These are phyloP conservation scores for Oreochromis niloticus DNA, from an alignment of 2,113 vertebrate species.

Conservation along the genomic window DNA sequence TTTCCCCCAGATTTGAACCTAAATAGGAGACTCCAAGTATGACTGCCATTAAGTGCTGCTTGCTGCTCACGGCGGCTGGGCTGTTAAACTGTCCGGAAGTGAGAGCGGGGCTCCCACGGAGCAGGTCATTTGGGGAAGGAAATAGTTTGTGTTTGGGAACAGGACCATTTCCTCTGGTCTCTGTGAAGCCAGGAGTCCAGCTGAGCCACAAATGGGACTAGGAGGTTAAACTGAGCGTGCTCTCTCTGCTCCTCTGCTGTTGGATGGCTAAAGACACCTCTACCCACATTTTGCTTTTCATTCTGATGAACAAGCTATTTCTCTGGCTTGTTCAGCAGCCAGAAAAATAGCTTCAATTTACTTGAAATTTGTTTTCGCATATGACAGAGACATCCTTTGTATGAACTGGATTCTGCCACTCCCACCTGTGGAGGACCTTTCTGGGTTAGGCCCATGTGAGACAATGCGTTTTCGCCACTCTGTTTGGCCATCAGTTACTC, in stretches of 20 bases:
- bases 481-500: slow-evolving; percentile 21
- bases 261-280: background rate
- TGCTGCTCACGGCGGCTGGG: background rate
- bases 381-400: background rate
- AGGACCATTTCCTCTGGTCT: slow-evolving; percentile 60
- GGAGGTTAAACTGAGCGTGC: background rate
- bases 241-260: background rate
- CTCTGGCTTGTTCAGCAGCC: background rate
- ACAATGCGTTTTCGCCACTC: background rate
- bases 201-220: slow-evolving; percentile 25
- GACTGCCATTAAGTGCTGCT: background rate
- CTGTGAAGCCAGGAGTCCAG: slow-evolving; percentile 54
- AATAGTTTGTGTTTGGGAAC: slow-evolving; percentile 68
- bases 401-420: background rate
- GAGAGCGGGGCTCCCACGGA: slow-evolving; percentile 46
- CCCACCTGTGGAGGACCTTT: slow-evolving; percentile 4
- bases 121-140: slow-evolving; percentile 60
- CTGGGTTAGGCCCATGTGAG: background rate
- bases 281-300: background rate
- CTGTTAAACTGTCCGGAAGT: slow-evolving; percentile 50
- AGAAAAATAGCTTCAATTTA: background rate
- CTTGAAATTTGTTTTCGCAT: background rate
- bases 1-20: background rate
- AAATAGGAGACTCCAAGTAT: background rate
- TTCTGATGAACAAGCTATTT: background rate